Evolutionary conservation across 2,113 vertebrate genomes (phyloP), one percentile per base, ranked within the genome.

Genomic region (Nansenia antarctica): DNA sequence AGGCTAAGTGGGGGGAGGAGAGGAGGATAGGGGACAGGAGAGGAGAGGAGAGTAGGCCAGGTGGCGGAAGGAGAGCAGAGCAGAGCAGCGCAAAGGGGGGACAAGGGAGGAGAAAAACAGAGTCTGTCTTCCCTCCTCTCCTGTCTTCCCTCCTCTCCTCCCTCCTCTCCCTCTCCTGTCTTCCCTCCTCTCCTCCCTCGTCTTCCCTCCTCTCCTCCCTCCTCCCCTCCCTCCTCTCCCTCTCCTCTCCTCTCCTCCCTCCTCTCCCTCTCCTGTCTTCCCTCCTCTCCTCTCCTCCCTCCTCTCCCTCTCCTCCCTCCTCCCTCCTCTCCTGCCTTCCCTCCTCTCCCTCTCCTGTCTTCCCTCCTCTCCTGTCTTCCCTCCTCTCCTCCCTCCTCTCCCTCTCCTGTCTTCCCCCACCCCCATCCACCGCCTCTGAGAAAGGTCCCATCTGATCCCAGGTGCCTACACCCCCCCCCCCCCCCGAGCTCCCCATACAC

Each of bases 391-490:
- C 73, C 80, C 67, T 70, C 74, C 73, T 77, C 76, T 77, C 74
- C 83, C 79, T 85, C 80, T 86, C 81, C 77, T 88, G 83, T 77
- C 82, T 75, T 85, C 87, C 65, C 80, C 81, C 85, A 82, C 82
- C 80, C 42, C n/a, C n/a, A n/a, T n/a, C n/a, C n/a, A n/a, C n/a
- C n/a, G n/a, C n/a, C n/a, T n/a, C n/a, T n/a, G n/a, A n/a, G n/a
- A n/a, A n/a, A 85, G 86, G 83, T 84, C 80, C 89, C 89, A 91
- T 91, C 89, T 91, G 90, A 91, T 86, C 86, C 89, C 81, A 81
- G 77, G 84, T 78, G 88, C 82, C 22, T 82, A 89, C 86, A 87
- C 82, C 74, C 79, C 67, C 67, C 1, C 62, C 85, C 82, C 80
- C 90, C 89, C 86, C 89, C 84, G 26, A 83, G 87, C 85, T n/a